phyloP scores from a whole-genome alignment of 64 coral and sea anemone species.

The Porites lutea region DNA sequence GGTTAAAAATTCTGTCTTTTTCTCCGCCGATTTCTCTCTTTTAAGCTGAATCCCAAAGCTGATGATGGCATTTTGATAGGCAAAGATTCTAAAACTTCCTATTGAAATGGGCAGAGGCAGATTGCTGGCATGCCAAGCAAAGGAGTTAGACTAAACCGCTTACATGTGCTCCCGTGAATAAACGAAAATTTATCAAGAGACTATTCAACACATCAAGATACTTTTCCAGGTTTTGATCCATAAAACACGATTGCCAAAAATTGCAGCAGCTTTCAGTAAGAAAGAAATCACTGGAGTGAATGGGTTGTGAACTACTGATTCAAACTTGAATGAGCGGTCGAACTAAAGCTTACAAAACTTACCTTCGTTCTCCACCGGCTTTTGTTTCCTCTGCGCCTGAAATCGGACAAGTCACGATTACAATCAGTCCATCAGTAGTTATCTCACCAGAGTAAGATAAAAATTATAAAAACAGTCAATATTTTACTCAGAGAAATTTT shows the following conservation, averaged over 20 bases:
- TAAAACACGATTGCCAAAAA: background rate
- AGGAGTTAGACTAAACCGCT: background rate
- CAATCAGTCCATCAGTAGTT: background rate
- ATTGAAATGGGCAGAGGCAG: background rate
- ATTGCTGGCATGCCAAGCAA: constrained; percentile 30
- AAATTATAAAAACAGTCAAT: background rate
- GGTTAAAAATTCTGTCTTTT: background rate
- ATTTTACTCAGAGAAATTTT: background rate
- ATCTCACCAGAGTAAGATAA: background rate
- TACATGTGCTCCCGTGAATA: constrained; percentile 21
- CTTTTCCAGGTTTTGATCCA: background rate
- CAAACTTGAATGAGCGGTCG: constrained; percentile 33
- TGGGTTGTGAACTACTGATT: background rate
- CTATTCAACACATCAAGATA: background rate
- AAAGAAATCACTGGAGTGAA: constrained; percentile 1
- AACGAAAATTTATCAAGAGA: background rate
- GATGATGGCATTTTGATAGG: background rate
- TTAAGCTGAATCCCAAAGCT: background rate
- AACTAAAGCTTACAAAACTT: background rate
- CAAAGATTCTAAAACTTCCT: background rate
- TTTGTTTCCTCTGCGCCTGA: constrained; percentile 46
- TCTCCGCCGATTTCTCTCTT: background rate
- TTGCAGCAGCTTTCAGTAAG: background rate
- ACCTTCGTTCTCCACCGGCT: constrained; percentile 50
- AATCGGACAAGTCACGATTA: constrained; percentile 5